Evolutionary conservation across 2,113 vertebrate species (phyloP).

Genomic region (Ahaetulla prasina): DNA sequence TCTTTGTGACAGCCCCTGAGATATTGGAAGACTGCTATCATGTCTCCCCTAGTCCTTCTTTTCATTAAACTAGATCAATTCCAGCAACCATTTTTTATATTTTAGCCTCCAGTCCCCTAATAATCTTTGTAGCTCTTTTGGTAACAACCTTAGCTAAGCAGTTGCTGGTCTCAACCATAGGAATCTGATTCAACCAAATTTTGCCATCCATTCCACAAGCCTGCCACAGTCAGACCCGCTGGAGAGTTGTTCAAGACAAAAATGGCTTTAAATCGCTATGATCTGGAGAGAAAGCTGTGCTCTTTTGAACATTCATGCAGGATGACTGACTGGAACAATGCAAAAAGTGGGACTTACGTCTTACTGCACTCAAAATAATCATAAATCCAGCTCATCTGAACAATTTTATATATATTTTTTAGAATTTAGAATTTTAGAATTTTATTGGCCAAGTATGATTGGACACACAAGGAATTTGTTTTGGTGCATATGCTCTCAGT

Average conservation of each 20-base stretch:
- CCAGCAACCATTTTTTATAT: too few species aligned
- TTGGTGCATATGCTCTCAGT: too few species aligned
- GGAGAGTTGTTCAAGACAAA: slow-evolving; percentile 9
- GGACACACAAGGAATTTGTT: too few species aligned
- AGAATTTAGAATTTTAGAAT: too few species aligned
- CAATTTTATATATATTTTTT: too few species aligned
- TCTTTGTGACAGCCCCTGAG: too few species aligned
- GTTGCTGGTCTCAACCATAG: slow-evolving; percentile 57
- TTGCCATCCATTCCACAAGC: slow-evolving; percentile 40
- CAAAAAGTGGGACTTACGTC: slow-evolving; percentile 37
- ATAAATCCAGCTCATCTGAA: not conserved
- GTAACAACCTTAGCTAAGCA: slow-evolving; percentile 71
- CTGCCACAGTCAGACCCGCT: slow-evolving; percentile 38
- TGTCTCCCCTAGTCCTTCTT: too few species aligned
- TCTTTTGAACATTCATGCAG: not conserved
- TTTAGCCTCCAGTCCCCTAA: too few species aligned
- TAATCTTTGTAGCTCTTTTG: not conserved
- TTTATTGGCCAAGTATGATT: too few species aligned
- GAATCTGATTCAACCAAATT: slow-evolving; percentile 65
- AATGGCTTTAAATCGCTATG: not conserved
- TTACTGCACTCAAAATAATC: not conserved
- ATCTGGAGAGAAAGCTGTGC: slow-evolving; percentile 23
- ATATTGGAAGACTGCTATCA: too few species aligned
- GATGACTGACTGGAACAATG: not conserved
- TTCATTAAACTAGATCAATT: too few species aligned